A percentile compares a stretch with the other conserved stretches of the same genome.
phyloP scores from a whole-genome alignment of 1,140 invertebrate genomes.

The Monochamus saltuarius region DNA sequence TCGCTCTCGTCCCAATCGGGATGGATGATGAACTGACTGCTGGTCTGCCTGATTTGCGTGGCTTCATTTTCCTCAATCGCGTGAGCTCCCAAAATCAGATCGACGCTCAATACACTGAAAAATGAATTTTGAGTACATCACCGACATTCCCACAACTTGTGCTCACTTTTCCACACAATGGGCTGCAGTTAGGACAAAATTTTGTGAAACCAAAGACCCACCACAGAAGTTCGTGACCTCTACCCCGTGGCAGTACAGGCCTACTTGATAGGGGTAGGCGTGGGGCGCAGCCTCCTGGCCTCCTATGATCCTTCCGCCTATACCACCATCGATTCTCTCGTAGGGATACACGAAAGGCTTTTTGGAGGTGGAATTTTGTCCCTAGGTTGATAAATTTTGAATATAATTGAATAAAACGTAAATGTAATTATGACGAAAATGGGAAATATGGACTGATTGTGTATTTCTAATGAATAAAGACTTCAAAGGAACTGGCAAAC shows the following conservation, averaged over 20 bases:
- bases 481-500: too few species aligned
- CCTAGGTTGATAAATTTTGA: too few species aligned
- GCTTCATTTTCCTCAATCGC: neutral
- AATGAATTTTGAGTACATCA: neutral
- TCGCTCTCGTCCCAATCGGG: neutral
- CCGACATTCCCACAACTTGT: too few species aligned
- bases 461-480: too few species aligned
- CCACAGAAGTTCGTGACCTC: conserved; percentile 59
- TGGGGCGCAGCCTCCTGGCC: conserved; percentile 17
- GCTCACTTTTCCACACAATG: conserved; percentile 53
- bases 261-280: conserved; percentile 16
- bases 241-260: neutral
- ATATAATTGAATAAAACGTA: too few species aligned
- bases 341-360: too few species aligned
- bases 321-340: too few species aligned
- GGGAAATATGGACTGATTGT: too few species aligned
- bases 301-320: conserved; percentile 1
- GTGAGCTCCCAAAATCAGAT: conserved; percentile 22
- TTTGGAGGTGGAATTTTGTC: too few species aligned
- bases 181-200: conserved; percentile 61
- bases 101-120: conserved; percentile 11
- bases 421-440: too few species aligned
- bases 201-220: conserved; percentile 58
- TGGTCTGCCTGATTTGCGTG: conserved; percentile 5
- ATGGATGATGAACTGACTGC: conserved; percentile 13